These are phyloP conservation scores for Leptatherina wallacei DNA, from an alignment of 2,797 vertebrate genomes.

Conservation along the genomic window DNA sequence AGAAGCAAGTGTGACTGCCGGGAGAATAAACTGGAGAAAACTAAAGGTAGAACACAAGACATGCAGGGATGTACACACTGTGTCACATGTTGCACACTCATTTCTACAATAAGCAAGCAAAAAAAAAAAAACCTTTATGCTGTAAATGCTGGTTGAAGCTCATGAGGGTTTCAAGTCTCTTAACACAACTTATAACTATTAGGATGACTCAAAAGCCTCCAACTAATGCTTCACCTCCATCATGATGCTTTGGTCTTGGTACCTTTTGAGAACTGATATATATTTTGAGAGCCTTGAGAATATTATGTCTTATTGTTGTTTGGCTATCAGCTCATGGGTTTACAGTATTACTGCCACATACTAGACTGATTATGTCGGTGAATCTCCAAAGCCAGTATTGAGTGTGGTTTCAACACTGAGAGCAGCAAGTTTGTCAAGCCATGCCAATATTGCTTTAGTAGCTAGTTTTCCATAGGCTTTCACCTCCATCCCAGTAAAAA, in stretches of 20 bases:
- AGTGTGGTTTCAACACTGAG: not conserved
- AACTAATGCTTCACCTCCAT: not conserved
- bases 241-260: not conserved
- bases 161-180: not conserved
- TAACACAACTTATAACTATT: not conserved
- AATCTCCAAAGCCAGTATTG: not conserved
- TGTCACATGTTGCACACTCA: not conserved
- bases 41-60: slow-evolving; percentile 86
- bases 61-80: not conserved
- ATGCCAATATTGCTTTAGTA: not conserved
- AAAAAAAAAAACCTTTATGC: not conserved
- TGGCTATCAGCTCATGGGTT: not conserved
- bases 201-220: not conserved
- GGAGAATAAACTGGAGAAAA: slow-evolving; percentile 98
- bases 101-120: not conserved
- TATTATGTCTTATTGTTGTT: not conserved
- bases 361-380: not conserved
- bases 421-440: not conserved
- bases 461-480: not conserved
- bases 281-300: not conserved
- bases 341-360: not conserved
- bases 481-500: not conserved
- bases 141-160: not conserved
- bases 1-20: slow-evolving; percentile 91
- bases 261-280: not conserved